These are phyloP conservation scores for Upupa epops DNA, from an alignment of 2,113 vertebrate genomes.

Conservation along the genomic window DNA sequence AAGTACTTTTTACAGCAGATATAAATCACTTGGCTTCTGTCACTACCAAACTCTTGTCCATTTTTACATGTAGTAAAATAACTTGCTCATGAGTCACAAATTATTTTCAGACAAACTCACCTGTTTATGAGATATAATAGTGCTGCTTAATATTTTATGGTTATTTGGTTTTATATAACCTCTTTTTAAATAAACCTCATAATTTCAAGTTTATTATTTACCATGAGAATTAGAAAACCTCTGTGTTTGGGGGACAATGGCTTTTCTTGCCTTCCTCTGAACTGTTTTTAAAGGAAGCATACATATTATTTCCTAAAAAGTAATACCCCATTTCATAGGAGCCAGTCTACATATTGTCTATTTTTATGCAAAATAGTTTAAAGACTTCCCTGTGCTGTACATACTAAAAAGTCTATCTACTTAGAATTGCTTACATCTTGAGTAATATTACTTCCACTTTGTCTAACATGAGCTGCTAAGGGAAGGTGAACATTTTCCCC, in stretches of 20 bases:
- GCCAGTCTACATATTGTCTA: background rate
- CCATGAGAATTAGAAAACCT: background rate
- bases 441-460: background rate
- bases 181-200: background rate
- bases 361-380: background rate
- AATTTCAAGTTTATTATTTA: background rate
- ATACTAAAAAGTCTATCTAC: background rate
- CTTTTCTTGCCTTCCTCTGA: background rate
- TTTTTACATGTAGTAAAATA: background rate
- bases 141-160: background rate
- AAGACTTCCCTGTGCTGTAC: background rate
- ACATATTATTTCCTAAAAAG: background rate
- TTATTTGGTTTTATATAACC: background rate
- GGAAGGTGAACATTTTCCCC: accelerated
- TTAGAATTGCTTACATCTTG: background rate
- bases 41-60: background rate
- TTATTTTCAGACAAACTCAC: background rate
- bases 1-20: background rate
- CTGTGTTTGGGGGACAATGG: background rate
- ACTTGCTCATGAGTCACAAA: background rate
- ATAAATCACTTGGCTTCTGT: background rate
- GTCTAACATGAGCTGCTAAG: background rate
- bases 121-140: background rate
- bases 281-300: background rate
- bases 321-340: background rate